phyloP scores from a whole-genome alignment of 1,140 invertebrate species.

The Halesus radiatus region DNA sequence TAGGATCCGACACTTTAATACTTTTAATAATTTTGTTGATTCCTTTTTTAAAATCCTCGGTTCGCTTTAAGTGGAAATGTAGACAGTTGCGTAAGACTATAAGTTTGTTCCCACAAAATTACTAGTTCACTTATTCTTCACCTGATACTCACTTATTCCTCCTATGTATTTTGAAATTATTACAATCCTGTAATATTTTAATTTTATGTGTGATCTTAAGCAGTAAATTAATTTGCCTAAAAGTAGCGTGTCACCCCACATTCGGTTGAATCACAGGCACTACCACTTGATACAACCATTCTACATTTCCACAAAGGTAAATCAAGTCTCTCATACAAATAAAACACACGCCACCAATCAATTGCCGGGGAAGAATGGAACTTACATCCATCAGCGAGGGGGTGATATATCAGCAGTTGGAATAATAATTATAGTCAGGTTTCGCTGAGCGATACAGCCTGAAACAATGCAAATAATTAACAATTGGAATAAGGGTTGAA shows the following conservation, averaged over 20 bases:
- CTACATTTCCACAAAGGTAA: slow-evolving; percentile 7
- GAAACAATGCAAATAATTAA: slow-evolving; percentile 33
- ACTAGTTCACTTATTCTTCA: too few relatives aligned
- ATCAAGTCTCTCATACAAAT: slow-evolving; percentile 25
- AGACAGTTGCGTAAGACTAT: too few relatives aligned
- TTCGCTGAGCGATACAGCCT: slow-evolving; percentile 11
- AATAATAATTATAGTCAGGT: slow-evolving; percentile 22
- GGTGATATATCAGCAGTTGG: slow-evolving; percentile 31
- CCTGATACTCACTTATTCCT: too few relatives aligned
- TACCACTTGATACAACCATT: not conserved
- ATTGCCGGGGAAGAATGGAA: slow-evolving; percentile 26
- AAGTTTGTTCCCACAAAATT: too few relatives aligned
- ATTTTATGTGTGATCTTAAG: too few relatives aligned
- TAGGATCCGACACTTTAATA: too few relatives aligned
- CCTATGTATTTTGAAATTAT: too few relatives aligned
- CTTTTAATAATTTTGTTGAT: too few relatives aligned
- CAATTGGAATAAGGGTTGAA: slow-evolving; percentile 8
- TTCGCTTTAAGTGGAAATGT: too few relatives aligned
- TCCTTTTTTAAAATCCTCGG: too few relatives aligned
- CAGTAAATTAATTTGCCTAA: too few relatives aligned
- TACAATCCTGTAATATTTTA: too few relatives aligned
- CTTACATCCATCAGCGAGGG: slow-evolving; percentile 32
- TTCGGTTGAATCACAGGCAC: not conserved
- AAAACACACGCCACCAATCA: slow-evolving; percentile 29
- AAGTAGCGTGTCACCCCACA: not conserved